These are phyloP conservation scores for Bos taurus DNA, from an alignment of 2,113 vertebrate genomes.

Conservation along the genomic window ARS-UCD2.0 NC_037348.1:188501-189000, in stretches of 20 bases:
- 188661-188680: background rate
- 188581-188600: accelerated
- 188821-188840: too few relatives aligned
- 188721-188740: background rate
- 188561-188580: background rate
- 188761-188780: background rate
- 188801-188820: background rate
- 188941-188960: background rate
- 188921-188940: background rate
- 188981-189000: background rate
- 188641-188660: background rate
- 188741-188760: background rate
- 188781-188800: background rate
- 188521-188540: background rate
- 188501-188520: background rate
- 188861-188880: background rate
- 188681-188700: background rate
- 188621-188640: background rate
- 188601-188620: background rate
- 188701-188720: background rate
- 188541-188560: background rate
- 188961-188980: accelerated
- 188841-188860: background rate
- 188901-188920: background rate
- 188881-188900: background rate